Conservation (phyloP, 2,797 vertebrate genomes). For the Spondyliosoma cantharus region DNA sequence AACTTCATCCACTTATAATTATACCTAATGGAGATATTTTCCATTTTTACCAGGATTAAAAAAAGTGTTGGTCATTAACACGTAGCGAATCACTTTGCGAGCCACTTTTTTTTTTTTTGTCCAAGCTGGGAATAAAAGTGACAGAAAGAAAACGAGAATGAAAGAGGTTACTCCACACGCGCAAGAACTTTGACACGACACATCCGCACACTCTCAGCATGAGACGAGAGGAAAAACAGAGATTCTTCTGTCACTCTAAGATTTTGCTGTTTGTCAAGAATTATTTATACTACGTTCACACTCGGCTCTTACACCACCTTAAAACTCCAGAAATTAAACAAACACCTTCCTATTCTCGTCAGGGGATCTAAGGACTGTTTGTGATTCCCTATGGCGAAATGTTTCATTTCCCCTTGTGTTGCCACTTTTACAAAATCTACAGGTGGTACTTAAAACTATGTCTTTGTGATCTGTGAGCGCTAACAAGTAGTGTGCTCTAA, state of each 20-base stretch:
- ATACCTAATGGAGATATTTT: slow-evolving; percentile 66
- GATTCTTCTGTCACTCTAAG: slow-evolving; percentile 51
- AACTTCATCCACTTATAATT: slow-evolving; percentile 70
- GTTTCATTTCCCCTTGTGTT: slow-evolving; percentile 32
- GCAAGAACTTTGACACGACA: not conserved
- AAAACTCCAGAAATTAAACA: slow-evolving; percentile 66
- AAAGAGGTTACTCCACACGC: slow-evolving; percentile 11
- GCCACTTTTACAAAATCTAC: slow-evolving; percentile 21
- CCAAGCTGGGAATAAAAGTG: slow-evolving; percentile 14
- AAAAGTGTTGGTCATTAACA: slow-evolving; percentile 73
- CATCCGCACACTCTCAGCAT: not conserved
- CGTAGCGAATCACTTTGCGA: slow-evolving; percentile 54
- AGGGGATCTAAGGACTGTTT: slow-evolving; percentile 44
- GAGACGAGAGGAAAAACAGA: slow-evolving; percentile 49
- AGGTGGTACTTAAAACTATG: not conserved
- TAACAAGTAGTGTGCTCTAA: not conserved
- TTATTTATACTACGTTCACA: slow-evolving; percentile 69
- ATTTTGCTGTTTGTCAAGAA: slow-evolving; percentile 44
- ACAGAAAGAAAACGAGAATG: not conserved
- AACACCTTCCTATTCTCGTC: slow-evolving; percentile 64
- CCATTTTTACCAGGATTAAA: slow-evolving; percentile 23
- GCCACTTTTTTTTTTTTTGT: not conserved
- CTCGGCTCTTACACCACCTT: slow-evolving; percentile 55
- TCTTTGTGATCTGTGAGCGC: not conserved
- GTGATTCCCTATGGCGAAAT: slow-evolving; percentile 38